Evolutionary conservation across 2,888 invertebrate species (phyloP).

Genomic region (Acrocyrtus sp.): DNA sequence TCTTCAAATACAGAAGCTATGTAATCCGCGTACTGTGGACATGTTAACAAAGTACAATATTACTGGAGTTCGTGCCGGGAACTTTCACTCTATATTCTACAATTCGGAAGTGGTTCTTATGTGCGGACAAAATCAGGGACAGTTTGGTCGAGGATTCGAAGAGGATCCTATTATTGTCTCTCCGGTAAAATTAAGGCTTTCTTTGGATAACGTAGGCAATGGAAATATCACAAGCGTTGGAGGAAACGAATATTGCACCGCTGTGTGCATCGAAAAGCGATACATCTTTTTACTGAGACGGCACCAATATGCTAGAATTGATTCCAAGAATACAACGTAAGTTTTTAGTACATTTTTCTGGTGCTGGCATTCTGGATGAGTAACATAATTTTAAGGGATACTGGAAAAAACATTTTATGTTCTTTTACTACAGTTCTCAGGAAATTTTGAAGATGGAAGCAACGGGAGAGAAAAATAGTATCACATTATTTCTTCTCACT

Average conservation of each 20-base stretch:
- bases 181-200: background rate
- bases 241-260: constrained; percentile 34
- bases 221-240: constrained; percentile 20
- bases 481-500: constrained; percentile 74
- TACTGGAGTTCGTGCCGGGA: constrained; percentile 74
- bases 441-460: constrained; percentile 28
- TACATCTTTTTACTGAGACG: constrained; percentile 26
- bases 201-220: constrained; percentile 1
- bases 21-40: constrained; percentile 63
- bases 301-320: constrained; percentile 19
- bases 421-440: constrained; percentile 6
- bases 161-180: background rate
- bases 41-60: constrained; percentile 63
- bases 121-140: constrained; percentile 86
- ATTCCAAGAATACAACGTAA: constrained; percentile 30
- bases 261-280: constrained; percentile 13
- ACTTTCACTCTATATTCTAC: constrained; percentile 78
- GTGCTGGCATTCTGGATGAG: too few species aligned
- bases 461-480: constrained; percentile 64
- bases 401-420: background rate
- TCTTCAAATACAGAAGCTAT: constrained; percentile 65
- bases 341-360: background rate
- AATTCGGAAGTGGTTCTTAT: constrained; percentile 74
- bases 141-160: constrained; percentile 71
- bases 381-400: background rate